Percentiles rank a stretch among this genome's conserved stretches.
phyloP scores from a whole-genome alignment of 2,888 invertebrate genomes.

The Poecilobothrus nobilitatus region DNA sequence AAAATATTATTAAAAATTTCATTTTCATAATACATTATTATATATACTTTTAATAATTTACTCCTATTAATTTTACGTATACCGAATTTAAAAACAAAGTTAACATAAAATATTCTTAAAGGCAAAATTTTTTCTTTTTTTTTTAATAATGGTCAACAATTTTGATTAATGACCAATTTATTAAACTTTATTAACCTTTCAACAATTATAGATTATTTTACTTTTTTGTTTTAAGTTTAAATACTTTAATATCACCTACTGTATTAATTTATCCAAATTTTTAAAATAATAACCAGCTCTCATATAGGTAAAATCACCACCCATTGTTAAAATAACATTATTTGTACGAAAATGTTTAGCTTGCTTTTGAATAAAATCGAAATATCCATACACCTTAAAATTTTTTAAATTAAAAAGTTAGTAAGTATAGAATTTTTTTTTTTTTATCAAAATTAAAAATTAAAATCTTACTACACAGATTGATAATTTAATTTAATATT shows the following conservation, averaged over 20 bases:
- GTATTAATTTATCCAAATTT: constrained; percentile 79
- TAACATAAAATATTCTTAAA: too few relatives aligned
- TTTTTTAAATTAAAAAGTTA: too few relatives aligned
- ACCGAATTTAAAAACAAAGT: too few relatives aligned
- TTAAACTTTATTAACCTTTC: not conserved
- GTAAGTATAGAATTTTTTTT: too few relatives aligned
- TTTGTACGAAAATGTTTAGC: constrained; percentile 54
- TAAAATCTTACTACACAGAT: too few relatives aligned
- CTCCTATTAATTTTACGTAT: too few relatives aligned
- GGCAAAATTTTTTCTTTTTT: too few relatives aligned
- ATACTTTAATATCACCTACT: constrained; percentile 27
- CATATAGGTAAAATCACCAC: constrained; percentile 82
- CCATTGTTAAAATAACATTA: constrained; percentile 80
- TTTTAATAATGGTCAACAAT: too few relatives aligned
- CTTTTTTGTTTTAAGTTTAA: not conserved
- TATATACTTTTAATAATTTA: too few relatives aligned
- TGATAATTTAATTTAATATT: too few relatives aligned
- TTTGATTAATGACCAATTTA: too few relatives aligned
- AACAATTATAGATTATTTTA: not conserved
- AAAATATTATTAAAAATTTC: not conserved
- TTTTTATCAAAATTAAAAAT: too few relatives aligned
- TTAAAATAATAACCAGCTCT: constrained; percentile 71
- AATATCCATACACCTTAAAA: constrained; percentile 49
- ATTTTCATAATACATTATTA: not conserved
- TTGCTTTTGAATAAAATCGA: constrained; percentile 51